Evolutionary conservation across 30 jellyfish, hydroid and myxozoan species (phyloP).

Genomic region (Catostylus mosaicus): DNA sequence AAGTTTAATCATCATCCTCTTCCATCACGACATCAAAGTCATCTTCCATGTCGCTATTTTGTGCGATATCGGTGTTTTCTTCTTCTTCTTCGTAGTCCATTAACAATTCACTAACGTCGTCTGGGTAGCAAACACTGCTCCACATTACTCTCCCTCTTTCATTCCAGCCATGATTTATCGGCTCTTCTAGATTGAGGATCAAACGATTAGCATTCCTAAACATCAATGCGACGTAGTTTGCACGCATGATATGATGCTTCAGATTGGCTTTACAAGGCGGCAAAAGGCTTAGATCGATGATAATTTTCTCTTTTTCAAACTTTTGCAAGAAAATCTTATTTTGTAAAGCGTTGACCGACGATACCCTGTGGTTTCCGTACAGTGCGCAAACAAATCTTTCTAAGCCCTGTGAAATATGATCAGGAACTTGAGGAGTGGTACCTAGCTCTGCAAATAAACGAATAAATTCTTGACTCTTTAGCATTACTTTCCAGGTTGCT

Average conservation of each 20-base stretch:
- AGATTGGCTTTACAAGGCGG: conserved; percentile 5
- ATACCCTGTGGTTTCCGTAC: conserved; percentile 25
- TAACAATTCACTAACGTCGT: conserved; percentile 47
- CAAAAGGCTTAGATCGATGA: conserved; percentile 12
- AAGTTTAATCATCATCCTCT: neutral
- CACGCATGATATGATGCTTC: conserved; percentile 5
- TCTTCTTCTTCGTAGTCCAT: conserved; percentile 23
- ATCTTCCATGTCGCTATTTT: neutral
- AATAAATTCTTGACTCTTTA: conserved; percentile 2
- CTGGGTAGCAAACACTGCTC: conserved; percentile 46
- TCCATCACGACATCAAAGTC: neutral
- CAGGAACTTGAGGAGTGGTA: conserved; percentile 1
- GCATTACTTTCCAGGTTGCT: conserved; percentile 8
- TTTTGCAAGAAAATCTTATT: conserved; percentile 7
- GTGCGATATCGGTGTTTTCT: neutral
- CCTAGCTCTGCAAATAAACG: conserved; percentile 27
- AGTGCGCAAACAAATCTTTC: conserved; percentile 32
- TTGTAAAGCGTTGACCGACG: neutral
- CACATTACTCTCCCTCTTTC: conserved; percentile 29
- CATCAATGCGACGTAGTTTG: conserved; percentile 1
- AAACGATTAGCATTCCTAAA: neutral
- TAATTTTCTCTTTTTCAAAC: neutral
- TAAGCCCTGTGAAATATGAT: neutral
- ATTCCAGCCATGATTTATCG: conserved; percentile 35
- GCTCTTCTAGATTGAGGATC: conserved; percentile 1